phyloP scores from a whole-genome alignment of 2,113 vertebrate genomes.

The Panthera tigris region DNA sequence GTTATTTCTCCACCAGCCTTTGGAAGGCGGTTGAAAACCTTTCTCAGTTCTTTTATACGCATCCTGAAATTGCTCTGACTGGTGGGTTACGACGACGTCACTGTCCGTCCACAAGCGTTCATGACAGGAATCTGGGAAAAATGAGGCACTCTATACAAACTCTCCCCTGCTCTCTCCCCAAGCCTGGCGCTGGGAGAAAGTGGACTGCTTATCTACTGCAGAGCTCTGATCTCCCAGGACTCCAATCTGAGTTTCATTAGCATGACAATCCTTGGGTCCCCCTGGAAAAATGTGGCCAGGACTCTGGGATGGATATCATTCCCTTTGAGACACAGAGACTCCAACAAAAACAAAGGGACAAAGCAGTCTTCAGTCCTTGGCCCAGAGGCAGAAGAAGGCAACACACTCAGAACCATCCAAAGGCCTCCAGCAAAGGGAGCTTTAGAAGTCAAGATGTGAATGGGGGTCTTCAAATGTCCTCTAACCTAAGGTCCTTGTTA shows the following conservation, averaged over 20 bases:
- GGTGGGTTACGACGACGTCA: not conserved
- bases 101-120: not conserved
- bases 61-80: not conserved
- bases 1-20: not conserved
- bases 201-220: not conserved
- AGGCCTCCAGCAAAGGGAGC: not conserved
- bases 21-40: not conserved
- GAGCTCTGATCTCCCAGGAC: not conserved
- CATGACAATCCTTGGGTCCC: slow-evolving; percentile 5
- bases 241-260: not conserved
- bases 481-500: too few relatives aligned
- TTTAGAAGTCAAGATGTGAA: not conserved
- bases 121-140: not conserved
- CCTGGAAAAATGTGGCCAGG: not conserved
- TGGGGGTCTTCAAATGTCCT: not conserved
- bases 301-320: not conserved
- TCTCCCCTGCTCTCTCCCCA: not conserved
- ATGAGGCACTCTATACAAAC: not conserved
- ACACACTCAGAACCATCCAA: rapidly evolving
- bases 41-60: not conserved
- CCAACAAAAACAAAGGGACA: slow-evolving; percentile 28
- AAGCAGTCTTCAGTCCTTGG: not conserved
- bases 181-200: not conserved
- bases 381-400: not conserved
- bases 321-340: not conserved